Evolutionary conservation across 2,888 invertebrate species (phyloP), one percentile per base, ranked within the genome.

Genomic region (Troglohyphantes excavatus): DNA sequence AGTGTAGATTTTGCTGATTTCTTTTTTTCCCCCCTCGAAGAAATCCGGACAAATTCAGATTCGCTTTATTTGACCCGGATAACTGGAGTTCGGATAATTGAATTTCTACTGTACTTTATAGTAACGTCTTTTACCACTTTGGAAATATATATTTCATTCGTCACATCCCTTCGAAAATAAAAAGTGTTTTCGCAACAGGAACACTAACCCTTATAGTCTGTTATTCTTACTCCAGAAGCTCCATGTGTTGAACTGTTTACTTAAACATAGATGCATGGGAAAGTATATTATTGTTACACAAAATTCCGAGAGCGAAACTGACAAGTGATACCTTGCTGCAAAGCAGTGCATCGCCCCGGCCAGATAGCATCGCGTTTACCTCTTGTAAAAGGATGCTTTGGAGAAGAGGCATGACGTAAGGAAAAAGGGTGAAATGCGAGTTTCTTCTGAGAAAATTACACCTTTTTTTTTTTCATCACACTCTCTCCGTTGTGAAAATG

Each of bases 361-460:
- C 65, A 23, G 26, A 26, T 1, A 17, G 21, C 65, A 65, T 65
- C 26, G 21, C 26, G 21, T 26, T 26, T 26, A 13, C 7, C 21
- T 65, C 26, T 2, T 26, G 11, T 65, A 26, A 65, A 26, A 26
- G 26, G 26, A 65, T 65, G 65, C 59, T 65, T 65, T 26, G 23
- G 65, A 26, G 63, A 65, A n/a, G 26, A 65, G 26, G 2, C 17
- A 21, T 65, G 65, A 65, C 65, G 65, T 26, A 65, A n/a, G n/a
- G 26, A 26, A 7, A 63, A 26, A 65, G 23, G 26, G 65, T 13
- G 26, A 23, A 65, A 26, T 2, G 7, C 5, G 7, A 26, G 26
- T 65, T 65, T 65, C 65, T 23, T 26, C 26, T 26, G 11, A 1
- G 26, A 26, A 23, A 26, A 13, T 65, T 23, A 13, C 23, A 23